Percentiles rank a stretch among this genome's conserved stretches.
These are phyloP conservation scores for Sorex maritimensis DNA, from an alignment of 2,797 vertebrate genomes.

Conservation along the genomic window DNA sequence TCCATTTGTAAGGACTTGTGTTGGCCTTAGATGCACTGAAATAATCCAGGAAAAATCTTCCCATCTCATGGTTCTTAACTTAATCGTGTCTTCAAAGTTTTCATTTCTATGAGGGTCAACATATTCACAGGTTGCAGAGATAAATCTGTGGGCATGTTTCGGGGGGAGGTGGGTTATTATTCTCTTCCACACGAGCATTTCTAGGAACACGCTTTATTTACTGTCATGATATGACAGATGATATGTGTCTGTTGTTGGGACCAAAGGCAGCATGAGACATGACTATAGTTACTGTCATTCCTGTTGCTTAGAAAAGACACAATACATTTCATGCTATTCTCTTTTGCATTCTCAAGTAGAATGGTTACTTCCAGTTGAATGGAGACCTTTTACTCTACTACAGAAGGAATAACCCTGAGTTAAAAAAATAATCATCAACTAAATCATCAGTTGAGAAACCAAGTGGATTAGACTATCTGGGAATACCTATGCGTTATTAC, in stretches of 20 bases:
- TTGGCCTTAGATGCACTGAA: background rate
- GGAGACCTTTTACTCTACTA: background rate
- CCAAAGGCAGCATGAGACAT: background rate
- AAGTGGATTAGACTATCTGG: background rate
- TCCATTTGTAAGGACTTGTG: background rate
- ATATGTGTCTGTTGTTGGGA: background rate
- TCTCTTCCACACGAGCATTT: background rate
- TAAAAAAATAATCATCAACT: background rate
- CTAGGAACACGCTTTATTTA: background rate
- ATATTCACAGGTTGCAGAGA: background rate
- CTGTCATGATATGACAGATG: background rate
- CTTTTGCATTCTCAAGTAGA: conserved; percentile 17
- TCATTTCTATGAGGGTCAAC: background rate
- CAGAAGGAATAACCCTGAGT: background rate
- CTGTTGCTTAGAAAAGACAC: background rate
- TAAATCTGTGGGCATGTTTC: background rate
- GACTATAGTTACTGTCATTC: background rate
- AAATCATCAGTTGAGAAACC: background rate
- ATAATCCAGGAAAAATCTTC: background rate
- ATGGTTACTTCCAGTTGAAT: background rate
- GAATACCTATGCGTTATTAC: background rate
- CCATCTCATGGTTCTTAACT: background rate
- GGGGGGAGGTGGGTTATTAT: background rate
- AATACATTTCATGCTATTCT: background rate
- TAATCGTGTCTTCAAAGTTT: background rate